Percentiles rank a stretch among this genome's conserved stretches.
These are phyloP conservation scores for Istiophorus platypterus DNA, from an alignment of 2,113 vertebrate species.

Conservation along the genomic window DNA sequence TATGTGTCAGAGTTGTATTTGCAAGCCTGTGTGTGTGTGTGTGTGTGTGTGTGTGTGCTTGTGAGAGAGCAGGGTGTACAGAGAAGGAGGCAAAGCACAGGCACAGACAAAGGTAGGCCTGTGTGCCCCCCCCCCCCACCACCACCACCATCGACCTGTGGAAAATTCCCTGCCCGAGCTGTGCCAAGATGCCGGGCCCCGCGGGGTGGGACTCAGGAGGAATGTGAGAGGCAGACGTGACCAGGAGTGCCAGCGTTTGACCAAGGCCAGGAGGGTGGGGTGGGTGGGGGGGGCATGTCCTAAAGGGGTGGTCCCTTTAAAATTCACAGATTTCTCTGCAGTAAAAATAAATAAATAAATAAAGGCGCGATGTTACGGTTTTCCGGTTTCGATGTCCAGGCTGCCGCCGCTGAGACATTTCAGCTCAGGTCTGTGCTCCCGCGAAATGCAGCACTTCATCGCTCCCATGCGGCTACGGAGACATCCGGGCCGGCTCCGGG, in stretches of 20 bases:
- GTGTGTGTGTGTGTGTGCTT: constrained; percentile 30
- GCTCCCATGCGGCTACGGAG: not conserved
- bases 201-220: constrained; percentile 54
- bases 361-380: not conserved
- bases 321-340: not conserved
- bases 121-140: constrained; percentile 74
- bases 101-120: constrained; percentile 80
- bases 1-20: constrained; percentile 15
- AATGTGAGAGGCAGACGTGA: constrained; percentile 70
- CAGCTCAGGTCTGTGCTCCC: not conserved
- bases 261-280: constrained; percentile 43
- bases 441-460: not conserved
- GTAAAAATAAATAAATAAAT: too few species aligned
- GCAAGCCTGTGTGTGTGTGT: constrained; percentile 13
- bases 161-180: constrained; percentile 77
- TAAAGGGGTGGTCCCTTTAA: not conserved
- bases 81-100: constrained; percentile 63
- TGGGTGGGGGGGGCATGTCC: constrained; percentile 2
- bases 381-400: too few species aligned
- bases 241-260: constrained; percentile 50
- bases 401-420: too few species aligned
- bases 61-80: constrained; percentile 39
- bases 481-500: not conserved
- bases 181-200: constrained; percentile 75
- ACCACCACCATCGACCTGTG: constrained; percentile 76